Conservation (phyloP, 1,140 invertebrate genomes). For the Capitella teleta region DNA sequence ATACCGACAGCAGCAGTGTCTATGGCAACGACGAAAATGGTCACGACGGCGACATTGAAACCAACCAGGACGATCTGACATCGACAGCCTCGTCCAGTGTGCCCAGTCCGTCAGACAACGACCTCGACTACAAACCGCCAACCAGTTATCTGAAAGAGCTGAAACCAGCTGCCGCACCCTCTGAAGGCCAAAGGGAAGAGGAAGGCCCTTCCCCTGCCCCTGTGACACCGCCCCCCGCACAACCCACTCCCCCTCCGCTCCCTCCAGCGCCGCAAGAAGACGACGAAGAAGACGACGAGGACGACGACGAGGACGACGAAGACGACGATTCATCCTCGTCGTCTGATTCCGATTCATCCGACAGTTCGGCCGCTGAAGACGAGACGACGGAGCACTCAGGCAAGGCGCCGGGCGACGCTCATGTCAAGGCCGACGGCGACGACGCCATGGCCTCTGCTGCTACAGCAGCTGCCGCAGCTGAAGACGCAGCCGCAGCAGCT, state of each 20-base stretch:
- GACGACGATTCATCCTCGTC: background rate
- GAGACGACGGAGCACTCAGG: too few species aligned
- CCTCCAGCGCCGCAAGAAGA: too few species aligned
- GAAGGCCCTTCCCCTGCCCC: background rate
- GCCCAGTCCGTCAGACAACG: slow-evolving; percentile 1
- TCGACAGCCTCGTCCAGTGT: slow-evolving; percentile 1
- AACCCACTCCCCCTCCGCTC: too few species aligned
- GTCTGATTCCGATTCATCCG: background rate
- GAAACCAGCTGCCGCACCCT: background rate
- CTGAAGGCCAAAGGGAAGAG: background rate
- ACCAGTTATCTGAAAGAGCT: background rate
- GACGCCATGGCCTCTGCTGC: background rate
- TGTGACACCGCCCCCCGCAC: too few species aligned
- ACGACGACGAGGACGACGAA: background rate
- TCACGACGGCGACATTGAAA: slow-evolving; percentile 1
- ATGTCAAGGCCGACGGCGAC: background rate
- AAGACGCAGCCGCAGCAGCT: too few species aligned
- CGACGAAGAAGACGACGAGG: too few species aligned
- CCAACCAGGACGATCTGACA: slow-evolving; percentile 3
- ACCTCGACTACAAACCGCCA: background rate
- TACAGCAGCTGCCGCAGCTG: background rate
- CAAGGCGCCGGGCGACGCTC: background rate
- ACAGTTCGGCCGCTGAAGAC: background rate
- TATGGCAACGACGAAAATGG: background rate
- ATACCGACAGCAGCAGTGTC: background rate